Evolutionary conservation across 1,140 invertebrate species (phyloP).

Genomic region (Eupristina koningsbergeri): DNA sequence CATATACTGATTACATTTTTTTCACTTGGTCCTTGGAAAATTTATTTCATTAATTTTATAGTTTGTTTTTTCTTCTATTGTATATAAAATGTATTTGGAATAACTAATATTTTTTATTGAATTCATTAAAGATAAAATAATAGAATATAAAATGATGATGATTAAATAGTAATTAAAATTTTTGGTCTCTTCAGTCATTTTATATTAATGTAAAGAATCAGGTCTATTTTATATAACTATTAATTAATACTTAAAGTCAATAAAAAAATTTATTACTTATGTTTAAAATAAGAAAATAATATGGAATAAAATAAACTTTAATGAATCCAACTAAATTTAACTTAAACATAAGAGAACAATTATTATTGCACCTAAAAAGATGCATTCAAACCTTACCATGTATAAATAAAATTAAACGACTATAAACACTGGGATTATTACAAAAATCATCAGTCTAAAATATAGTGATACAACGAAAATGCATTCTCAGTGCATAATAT

Average conservation of each 20-base stretch:
- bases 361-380: neutral
- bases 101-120: neutral
- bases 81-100: conserved; percentile 15
- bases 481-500: neutral
- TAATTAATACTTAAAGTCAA: conserved; percentile 13
- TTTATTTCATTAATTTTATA: neutral
- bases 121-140: neutral
- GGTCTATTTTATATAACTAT: neutral
- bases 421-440: conserved; percentile 28
- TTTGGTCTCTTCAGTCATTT: conserved; percentile 4
- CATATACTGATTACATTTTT: neutral
- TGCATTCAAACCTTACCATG: neutral
- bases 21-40: conserved; percentile 13
- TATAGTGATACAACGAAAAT: conserved; percentile 5
- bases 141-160: neutral
- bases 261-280: neutral
- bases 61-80: neutral
- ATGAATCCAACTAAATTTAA: conserved; percentile 4
- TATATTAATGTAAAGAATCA: neutral
- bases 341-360: conserved; percentile 9
- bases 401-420: conserved; percentile 12
- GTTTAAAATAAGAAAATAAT: neutral
- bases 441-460: conserved; percentile 35
- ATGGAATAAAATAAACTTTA: conserved; percentile 7
- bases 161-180: neutral